These are phyloP conservation scores for Poecilia velifera DNA, from an alignment of 2,797 vertebrate species.

Conservation along the genomic window DNA sequence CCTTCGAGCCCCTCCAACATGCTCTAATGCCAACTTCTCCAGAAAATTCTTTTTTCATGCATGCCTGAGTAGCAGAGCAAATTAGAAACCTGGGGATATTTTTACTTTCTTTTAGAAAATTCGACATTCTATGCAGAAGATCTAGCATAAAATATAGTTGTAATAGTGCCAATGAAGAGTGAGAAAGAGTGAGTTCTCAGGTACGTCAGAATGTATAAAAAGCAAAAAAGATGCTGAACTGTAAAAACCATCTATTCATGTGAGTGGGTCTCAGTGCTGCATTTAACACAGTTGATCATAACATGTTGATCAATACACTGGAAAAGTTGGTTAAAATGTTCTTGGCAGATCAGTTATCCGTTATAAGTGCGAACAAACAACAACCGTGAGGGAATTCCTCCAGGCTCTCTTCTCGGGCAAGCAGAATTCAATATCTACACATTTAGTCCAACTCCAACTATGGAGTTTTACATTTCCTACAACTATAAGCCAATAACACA, in stretches of 20 bases:
- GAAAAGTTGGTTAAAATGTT: not conserved
- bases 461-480: not conserved
- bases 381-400: not conserved
- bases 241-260: not conserved
- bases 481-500: not conserved
- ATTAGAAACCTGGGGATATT: constrained; percentile 65
- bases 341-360: not conserved
- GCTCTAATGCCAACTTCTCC: constrained; percentile 77
- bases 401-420: not conserved
- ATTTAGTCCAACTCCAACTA: not conserved
- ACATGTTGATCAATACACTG: not conserved
- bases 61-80: constrained; percentile 50
- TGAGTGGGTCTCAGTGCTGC: not conserved
- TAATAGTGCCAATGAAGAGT: constrained; percentile 14
- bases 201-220: constrained; percentile 15
- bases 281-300: not conserved
- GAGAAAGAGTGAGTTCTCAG: constrained; percentile 6
- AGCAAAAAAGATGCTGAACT: not conserved
- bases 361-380: not conserved
- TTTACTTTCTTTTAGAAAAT: constrained; percentile 48
- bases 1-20: constrained; percentile 66
- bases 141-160: constrained; percentile 7
- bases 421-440: not conserved
- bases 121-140: constrained; percentile 25
- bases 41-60: constrained; percentile 67